These are phyloP conservation scores for Rotaria magnacalcarata DNA, from an alignment of 2,888 invertebrate genomes.

Conservation along the genomic window DNA sequence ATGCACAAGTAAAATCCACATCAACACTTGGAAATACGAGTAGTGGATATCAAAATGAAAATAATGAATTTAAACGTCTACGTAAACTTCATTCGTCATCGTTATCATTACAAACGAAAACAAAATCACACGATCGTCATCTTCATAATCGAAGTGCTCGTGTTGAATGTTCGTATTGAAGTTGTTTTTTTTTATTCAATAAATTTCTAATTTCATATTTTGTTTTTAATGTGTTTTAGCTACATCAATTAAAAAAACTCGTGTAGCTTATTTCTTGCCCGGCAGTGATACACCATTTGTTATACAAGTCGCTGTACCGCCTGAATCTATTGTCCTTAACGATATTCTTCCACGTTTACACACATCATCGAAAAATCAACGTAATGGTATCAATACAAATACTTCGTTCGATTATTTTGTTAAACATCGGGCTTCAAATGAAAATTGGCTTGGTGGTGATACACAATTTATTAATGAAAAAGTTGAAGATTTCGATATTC, in stretches of 20 bases:
- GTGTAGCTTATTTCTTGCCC: slow-evolving; percentile 2
- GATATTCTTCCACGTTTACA: slow-evolving; percentile 3
- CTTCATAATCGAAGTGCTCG: background rate
- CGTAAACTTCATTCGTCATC: slow-evolving; percentile 7
- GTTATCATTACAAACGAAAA: slow-evolving; percentile 3
- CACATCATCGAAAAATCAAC: background rate
- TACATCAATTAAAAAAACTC: background rate
- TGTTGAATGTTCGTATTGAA: background rate
- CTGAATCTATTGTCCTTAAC: background rate
- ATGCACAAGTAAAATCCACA: background rate
- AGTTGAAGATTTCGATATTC: background rate
- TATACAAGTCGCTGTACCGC: background rate
- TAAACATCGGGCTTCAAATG: background rate
- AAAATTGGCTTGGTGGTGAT: slow-evolving; percentile 26
- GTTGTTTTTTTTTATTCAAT: too few species aligned
- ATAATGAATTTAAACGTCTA: background rate
- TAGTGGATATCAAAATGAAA: background rate
- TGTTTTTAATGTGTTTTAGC: background rate
- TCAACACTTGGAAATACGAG: background rate
- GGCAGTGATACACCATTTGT: slow-evolving; percentile 4
- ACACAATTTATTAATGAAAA: slow-evolving; percentile 21
- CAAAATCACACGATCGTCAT: background rate
- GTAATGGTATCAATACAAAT: background rate
- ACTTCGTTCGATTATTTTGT: background rate
- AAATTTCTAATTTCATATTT: too few species aligned